These are phyloP conservation scores for Artibeus jamaicensis DNA, from an alignment of 2,797 vertebrate genomes.

Conservation along the genomic window DNA sequence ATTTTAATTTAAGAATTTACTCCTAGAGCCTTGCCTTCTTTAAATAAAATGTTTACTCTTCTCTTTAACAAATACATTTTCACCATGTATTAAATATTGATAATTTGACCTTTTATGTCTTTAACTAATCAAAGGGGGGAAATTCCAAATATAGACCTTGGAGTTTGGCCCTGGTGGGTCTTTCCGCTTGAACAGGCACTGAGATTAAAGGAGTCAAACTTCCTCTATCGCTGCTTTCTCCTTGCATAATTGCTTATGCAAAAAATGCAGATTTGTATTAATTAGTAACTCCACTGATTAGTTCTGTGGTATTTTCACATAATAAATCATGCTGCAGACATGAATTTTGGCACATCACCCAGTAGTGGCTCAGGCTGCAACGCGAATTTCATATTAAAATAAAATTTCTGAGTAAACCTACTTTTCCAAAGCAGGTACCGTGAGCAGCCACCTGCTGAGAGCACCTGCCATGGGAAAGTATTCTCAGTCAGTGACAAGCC, in stretches of 20 bases:
- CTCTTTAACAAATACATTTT: conserved; percentile 84
- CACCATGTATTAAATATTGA: conserved; percentile 90
- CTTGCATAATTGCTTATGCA: conserved; percentile 93
- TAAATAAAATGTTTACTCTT: conserved; percentile 84
- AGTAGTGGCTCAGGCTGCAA: conserved; percentile 85
- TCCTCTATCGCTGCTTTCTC: conserved; percentile 87
- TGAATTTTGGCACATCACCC: conserved; percentile 88
- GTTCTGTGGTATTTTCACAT: conserved; percentile 89
- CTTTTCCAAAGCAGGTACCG: conserved; percentile 85
- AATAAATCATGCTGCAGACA: conserved; percentile 91
- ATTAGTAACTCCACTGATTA: conserved; percentile 93
- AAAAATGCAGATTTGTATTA: conserved; percentile 94
- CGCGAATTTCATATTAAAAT: conserved; percentile 87
- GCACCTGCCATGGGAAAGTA: conserved; percentile 85
- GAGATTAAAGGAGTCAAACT: conserved; percentile 90
- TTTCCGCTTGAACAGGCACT: conserved; percentile 87
- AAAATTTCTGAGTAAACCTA: conserved; percentile 86
- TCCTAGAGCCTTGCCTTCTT: conserved; percentile 76
- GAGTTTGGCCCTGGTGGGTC: conserved; percentile 86
- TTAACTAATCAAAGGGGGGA: conserved; percentile 88
- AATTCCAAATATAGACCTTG: conserved; percentile 84
- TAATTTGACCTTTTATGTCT: conserved; percentile 89
- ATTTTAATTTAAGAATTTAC: conserved; percentile 81
- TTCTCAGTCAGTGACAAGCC: conserved; percentile 82
- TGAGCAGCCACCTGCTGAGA: conserved; percentile 87